Conservation (phyloP, 1,140 invertebrate species). For the Philopotamus ludificatus region DNA sequence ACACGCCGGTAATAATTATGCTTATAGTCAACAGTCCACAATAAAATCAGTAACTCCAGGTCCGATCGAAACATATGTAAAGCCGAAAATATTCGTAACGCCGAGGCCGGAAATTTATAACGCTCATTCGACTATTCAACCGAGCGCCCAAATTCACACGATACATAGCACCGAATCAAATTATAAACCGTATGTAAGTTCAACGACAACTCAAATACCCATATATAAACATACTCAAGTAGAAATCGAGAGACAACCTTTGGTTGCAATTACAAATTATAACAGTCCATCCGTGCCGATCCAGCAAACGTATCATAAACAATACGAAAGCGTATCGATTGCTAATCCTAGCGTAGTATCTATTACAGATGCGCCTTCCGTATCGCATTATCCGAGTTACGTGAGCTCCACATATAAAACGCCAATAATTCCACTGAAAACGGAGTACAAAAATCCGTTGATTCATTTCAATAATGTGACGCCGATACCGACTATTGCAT, state of each 20-base stretch:
- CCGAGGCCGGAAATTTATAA: slow-evolving; percentile 19
- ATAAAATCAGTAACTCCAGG: no score
- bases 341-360: slow-evolving; percentile 20
- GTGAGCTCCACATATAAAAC: slow-evolving; percentile 36
- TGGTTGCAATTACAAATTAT: slow-evolving; percentile 45
- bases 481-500: slow-evolving; percentile 40
- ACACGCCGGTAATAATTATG: not conserved
- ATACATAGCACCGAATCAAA: slow-evolving; percentile 49
- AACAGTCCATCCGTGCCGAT: slow-evolving; percentile 24
- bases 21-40: no score
- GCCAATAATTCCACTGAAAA: slow-evolving; percentile 47
- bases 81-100: slow-evolving; percentile 30
- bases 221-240: slow-evolving; percentile 33
- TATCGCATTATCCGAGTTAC: slow-evolving; percentile 14
- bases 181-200: slow-evolving; percentile 47
- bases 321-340: slow-evolving; percentile 19
- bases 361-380: slow-evolving; percentile 15
- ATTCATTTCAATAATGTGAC: slow-evolving; percentile 48
- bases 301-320: slow-evolving; percentile 28
- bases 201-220: slow-evolving; percentile 48
- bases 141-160: slow-evolving; percentile 48
- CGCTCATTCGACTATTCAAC: slow-evolving; percentile 23
- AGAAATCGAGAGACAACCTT: slow-evolving; percentile 35
- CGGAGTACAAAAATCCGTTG: slow-evolving; percentile 50
- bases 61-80: slow-evolving; percentile 16